phyloP scores from a whole-genome alignment of 2,888 invertebrate genomes.

The Zaprionus bogoriensis region DNA sequence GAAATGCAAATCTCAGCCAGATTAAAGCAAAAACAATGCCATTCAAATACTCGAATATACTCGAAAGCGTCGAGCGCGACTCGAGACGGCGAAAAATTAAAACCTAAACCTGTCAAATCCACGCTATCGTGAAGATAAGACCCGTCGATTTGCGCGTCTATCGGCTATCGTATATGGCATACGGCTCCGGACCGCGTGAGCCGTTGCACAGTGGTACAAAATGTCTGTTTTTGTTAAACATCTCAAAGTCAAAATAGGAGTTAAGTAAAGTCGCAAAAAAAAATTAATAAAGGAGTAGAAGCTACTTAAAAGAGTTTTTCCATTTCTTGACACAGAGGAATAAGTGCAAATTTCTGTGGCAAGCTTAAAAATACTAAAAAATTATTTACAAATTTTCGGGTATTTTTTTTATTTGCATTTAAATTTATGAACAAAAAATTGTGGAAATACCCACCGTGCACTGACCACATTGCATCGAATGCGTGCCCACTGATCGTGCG shows the following conservation, averaged over 20 bases:
- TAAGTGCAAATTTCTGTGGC: neutral
- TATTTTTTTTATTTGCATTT: too few species aligned
- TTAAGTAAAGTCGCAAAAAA: too few species aligned
- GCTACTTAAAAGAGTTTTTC: too few species aligned
- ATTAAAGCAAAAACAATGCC: slow-evolving; percentile 68
- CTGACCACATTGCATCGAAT: too few species aligned
- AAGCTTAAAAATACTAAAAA: neutral
- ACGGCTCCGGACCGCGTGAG: neutral
- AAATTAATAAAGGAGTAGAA: too few species aligned
- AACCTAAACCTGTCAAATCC: slow-evolving; percentile 73
- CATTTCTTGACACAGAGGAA: too few species aligned
- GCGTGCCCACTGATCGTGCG: slow-evolving; percentile 13
- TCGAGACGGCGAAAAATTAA: slow-evolving; percentile 45
- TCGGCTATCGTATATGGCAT: slow-evolving; percentile 22
- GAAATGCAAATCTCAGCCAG: slow-evolving; percentile 73
- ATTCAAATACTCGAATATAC: slow-evolving; percentile 25
- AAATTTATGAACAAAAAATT: too few species aligned
- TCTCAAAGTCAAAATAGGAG: too few species aligned
- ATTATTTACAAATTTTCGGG: too few species aligned
- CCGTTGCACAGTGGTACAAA: slow-evolving; percentile 7
- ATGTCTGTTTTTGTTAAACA: neutral
- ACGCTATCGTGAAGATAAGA: slow-evolving; percentile 63
- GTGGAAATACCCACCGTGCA: slow-evolving; percentile 6
- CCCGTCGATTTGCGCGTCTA: slow-evolving; percentile 33
- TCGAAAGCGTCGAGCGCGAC: slow-evolving; percentile 29